A percentile compares a stretch with the other conserved stretches of the same genome.
phyloP scores from a whole-genome alignment of 1,140 invertebrate species.

The Colletes gigas region DNA sequence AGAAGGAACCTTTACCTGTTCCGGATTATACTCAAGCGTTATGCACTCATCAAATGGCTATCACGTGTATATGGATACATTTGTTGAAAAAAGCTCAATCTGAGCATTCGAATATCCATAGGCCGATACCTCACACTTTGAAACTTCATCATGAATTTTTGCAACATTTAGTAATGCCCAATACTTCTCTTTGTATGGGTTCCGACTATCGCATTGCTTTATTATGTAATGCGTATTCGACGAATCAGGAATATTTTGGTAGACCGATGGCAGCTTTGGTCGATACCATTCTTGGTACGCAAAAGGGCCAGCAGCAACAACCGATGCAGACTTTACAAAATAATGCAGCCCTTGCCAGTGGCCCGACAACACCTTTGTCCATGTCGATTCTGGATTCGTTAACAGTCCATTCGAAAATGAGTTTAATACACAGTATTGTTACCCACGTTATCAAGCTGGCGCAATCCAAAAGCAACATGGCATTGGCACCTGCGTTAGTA shows the following conservation, averaged over 20 bases:
- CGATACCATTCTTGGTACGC: conserved; percentile 92
- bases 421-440: conserved; percentile 96
- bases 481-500: conserved; percentile 93
- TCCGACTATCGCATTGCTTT: conserved; percentile 94
- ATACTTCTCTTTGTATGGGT: conserved; percentile 86
- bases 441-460: conserved; percentile 94
- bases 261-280: conserved; percentile 94
- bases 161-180: conserved; percentile 90
- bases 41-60: conserved; percentile 95
- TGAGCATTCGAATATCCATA: conserved; percentile 88
- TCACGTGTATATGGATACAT: conserved; percentile 98
- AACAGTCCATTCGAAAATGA: conserved; percentile 98
- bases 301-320: conserved; percentile 83
- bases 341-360: conserved; percentile 80
- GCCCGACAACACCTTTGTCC: conserved; percentile 91
- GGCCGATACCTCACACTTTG: conserved; percentile 91
- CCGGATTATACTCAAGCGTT: conserved; percentile 93
- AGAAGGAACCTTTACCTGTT: conserved; percentile 93
- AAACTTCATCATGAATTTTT: conserved; percentile 94
- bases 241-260: conserved; percentile 91
- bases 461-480: conserved; percentile 91
- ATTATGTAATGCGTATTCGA: conserved; percentile 97
- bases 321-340: conserved; percentile 78
- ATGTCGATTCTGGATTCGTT: conserved; percentile 97
- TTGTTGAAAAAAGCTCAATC: conserved; percentile 95